These are phyloP conservation scores for Tetropium fuscum DNA, from an alignment of 2,888 invertebrate species.

Conservation along the genomic window DNA sequence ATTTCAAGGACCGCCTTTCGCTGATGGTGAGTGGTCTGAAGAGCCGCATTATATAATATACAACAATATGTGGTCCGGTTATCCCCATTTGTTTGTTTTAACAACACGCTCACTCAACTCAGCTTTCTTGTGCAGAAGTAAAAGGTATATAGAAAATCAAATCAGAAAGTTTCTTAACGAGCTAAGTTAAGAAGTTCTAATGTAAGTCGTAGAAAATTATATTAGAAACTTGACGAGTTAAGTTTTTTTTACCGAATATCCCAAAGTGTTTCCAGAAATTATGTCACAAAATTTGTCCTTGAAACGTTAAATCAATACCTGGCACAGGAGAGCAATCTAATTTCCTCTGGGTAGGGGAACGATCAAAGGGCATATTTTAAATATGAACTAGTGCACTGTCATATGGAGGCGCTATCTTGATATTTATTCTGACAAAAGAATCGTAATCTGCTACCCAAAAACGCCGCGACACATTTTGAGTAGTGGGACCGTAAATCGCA, in stretches of 20 bases:
- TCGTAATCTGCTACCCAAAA: no score
- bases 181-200: no score
- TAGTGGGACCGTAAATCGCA: no score
- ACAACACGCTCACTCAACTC: slow-evolving; percentile 7
- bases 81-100: slow-evolving; percentile 8
- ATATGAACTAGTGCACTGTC: no score
- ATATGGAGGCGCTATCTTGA: no score
- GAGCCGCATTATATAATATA: slow-evolving; percentile 1
- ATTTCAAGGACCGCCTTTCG: slow-evolving; percentile 4
- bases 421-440: no score
- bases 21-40: not conserved
- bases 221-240: slow-evolving; percentile 29
- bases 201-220: slow-evolving; percentile 18
- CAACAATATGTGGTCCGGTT: slow-evolving; percentile 9
- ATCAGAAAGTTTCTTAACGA: slow-evolving; percentile 29
- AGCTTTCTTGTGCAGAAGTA: slow-evolving; percentile 8
- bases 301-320: slow-evolving; percentile 7
- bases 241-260: slow-evolving; percentile 17
- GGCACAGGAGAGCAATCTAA: not conserved
- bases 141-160: slow-evolving; percentile 16
- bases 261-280: slow-evolving; percentile 15
- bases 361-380: no score
- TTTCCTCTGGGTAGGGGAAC: not conserved
- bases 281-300: slow-evolving; percentile 13
- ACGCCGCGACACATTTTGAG: no score